Base-by-base conservation (phyloP, 53 echinoderm and acorn worm genomes). In the Holothuria leucospilota region DNA sequence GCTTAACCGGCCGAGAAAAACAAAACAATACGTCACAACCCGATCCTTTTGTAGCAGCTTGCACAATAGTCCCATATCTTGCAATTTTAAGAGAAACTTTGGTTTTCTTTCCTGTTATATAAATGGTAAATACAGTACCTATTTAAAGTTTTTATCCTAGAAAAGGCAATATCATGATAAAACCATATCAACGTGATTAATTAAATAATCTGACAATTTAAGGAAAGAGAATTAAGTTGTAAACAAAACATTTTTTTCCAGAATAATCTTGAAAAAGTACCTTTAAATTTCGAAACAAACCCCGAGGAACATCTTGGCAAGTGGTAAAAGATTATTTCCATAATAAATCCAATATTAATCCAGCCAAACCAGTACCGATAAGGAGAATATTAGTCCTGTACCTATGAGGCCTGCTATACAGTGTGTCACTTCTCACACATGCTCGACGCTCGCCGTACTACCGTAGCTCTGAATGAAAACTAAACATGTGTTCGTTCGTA, bases 401-500 rank as follows among this genome's bases (percentile, higher is more conserved):
- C 68, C 12, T 25, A 28, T 13, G 25, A 64, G 8, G 27, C 23
- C 23, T 6, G 65, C 27, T 4, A 23, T 8, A 25, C 23, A 4
- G 56, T 18, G 18, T 56, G 56, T 16, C 8, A 16, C 56, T 56
- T 56, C 56, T 56, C 15, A 56, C 68, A 67, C 68, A 29, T 67
- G 27, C 62, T 63, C 82, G 64, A 18, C 30, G 16, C 21, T 21
- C 39, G 23, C 61, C n/a, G n/a, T n/a, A 60, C 63, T 41, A 63
- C 41, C 82, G 38, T 30, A 64, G 24, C 26, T 63, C 34, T 8
- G 21, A 82, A 39, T 63, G 78, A 82, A 82, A 62, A 38, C 63
- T 29, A 82, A 82, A 82, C 82, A 82, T 64, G 82, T 82, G 82
- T 28, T 82, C 65, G 65, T 63, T 82, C 41, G 65, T 82, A 63